These are phyloP conservation scores for Dasypolia templi DNA, from an alignment of 2,888 invertebrate species.

Conservation along the genomic window DNA sequence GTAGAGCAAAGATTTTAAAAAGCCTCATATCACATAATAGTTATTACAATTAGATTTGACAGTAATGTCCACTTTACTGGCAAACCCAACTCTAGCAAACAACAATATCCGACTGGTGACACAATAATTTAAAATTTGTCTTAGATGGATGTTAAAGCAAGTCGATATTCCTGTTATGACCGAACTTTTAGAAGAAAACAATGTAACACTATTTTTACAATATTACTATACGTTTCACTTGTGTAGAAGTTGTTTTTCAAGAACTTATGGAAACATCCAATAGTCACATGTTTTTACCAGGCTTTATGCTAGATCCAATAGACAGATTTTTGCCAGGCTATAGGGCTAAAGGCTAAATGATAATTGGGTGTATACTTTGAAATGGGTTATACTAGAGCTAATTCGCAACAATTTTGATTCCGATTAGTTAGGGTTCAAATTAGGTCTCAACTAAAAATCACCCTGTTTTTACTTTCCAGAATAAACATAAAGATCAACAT, in stretches of 20 bases:
- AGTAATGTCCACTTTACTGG: not conserved
- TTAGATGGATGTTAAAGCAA: not conserved
- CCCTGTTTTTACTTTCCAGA: not conserved
- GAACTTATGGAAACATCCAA: not conserved
- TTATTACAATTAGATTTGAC: not conserved
- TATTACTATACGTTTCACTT: not conserved
- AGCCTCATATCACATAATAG: not conserved
- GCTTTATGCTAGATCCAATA: too few relatives aligned
- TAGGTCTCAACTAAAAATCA: not conserved
- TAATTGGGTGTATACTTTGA: not conserved
- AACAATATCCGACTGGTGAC: not conserved
- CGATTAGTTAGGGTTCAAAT: not conserved
- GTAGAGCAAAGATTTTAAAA: not conserved
- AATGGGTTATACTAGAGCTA: not conserved
- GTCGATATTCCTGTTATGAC: not conserved
- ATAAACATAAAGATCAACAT: slow-evolving; percentile 4
- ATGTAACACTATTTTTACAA: not conserved
- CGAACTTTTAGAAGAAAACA: not conserved
- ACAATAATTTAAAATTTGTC: not conserved
- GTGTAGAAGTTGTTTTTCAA: not conserved
- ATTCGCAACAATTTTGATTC: not conserved
- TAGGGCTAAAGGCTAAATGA: too few relatives aligned
- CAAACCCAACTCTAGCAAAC: too few relatives aligned
- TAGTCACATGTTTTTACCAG: too few relatives aligned
- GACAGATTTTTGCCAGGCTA: too few relatives aligned